These are phyloP conservation scores for Patella pellucida DNA, from an alignment of 2,888 invertebrate genomes.

Conservation along the genomic window DNA sequence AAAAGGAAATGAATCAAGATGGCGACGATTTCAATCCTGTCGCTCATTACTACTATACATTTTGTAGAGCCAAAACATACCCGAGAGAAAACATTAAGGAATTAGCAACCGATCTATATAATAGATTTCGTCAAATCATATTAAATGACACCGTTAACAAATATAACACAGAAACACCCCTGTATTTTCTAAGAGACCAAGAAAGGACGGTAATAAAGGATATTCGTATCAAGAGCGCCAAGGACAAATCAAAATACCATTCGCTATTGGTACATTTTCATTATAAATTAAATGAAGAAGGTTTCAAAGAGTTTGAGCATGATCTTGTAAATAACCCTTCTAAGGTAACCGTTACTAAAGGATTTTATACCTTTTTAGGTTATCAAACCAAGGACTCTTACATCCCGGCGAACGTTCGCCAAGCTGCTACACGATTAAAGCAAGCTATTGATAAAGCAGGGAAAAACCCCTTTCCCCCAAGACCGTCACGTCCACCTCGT, in stretches of 20 bases:
- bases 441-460: neutral
- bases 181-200: neutral
- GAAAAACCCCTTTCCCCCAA: neutral
- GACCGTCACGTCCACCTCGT: neutral
- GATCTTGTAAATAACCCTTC: neutral
- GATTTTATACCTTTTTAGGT: neutral
- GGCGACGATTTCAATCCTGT: slow-evolving; percentile 1
- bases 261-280: neutral
- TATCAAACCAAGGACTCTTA: neutral
- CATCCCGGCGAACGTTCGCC: neutral
- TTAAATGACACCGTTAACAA: neutral
- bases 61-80: neutral
- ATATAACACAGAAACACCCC: neutral
- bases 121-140: neutral
- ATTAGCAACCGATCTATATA: neutral
- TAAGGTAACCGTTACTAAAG: neutral
- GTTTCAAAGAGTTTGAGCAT: neutral
- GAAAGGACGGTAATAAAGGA: neutral
- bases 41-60: neutral
- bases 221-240: neutral
- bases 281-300: neutral
- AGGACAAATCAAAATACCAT: neutral
- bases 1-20: neutral
- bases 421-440: neutral
- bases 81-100: neutral